Conservation (phyloP, 2,888 invertebrate species). For the Agrotis exclamationis region DNA sequence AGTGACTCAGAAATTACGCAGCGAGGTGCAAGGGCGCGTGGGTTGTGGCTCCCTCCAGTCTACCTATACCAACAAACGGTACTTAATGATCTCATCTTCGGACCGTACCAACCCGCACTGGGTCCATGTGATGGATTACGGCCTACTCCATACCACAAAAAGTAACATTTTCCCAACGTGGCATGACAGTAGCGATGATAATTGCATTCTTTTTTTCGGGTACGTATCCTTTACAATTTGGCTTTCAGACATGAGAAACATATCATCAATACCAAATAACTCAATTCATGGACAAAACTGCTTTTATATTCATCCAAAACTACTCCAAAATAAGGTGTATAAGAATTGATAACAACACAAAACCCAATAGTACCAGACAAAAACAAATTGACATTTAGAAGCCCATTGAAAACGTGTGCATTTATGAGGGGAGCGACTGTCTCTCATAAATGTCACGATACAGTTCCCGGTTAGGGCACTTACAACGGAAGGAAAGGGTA, state of each 20-base stretch:
- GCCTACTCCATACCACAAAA: neutral
- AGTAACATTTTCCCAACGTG: neutral
- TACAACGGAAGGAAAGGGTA: conserved; percentile 26
- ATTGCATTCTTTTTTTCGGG: neutral
- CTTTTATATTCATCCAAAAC: neutral
- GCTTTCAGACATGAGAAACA: neutral
- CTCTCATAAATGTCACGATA: conserved; percentile 26
- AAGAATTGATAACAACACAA: neutral
- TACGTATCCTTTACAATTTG: neutral
- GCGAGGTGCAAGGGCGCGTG: neutral
- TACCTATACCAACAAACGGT: neutral
- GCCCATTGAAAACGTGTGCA: conserved; percentile 3
- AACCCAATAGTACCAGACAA: neutral
- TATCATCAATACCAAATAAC: neutral
- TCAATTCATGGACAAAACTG: neutral
- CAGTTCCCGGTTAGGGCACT: conserved; percentile 18
- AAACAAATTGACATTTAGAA: conserved; percentile 22
- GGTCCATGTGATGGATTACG: neutral
- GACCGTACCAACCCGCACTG: neutral
- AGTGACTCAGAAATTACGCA: conserved; percentile 31
- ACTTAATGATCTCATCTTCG: conserved; percentile 18
- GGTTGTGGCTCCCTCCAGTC: conserved; percentile 21
- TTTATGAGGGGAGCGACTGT: conserved; percentile 9
- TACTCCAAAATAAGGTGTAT: too few relatives aligned
- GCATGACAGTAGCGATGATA: neutral